Evolutionary conservation across 1,140 invertebrate species (phyloP).

Genomic region (Capitella teleta): DNA sequence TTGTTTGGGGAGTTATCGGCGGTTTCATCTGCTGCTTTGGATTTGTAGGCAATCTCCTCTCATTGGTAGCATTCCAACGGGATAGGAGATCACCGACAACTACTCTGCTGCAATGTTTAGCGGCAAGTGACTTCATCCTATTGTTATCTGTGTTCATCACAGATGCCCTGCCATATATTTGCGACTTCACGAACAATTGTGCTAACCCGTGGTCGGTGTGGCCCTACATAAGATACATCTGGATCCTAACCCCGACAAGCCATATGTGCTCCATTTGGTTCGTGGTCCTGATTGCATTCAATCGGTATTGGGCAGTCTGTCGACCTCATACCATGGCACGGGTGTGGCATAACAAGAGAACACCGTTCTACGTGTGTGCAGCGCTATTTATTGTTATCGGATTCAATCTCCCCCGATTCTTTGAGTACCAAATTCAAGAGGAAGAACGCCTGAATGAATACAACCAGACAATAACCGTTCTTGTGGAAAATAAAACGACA

Average conservation of each 20-base stretch:
- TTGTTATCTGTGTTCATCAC: constrained; percentile 9
- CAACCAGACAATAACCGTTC: neutral
- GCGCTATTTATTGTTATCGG: constrained; percentile 4
- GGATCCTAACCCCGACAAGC: constrained; percentile 10
- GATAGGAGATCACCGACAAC: constrained; percentile 5
- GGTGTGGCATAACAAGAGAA: constrained; percentile 8
- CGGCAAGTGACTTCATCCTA: constrained; percentile 10
- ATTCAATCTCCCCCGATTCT: constrained; percentile 13
- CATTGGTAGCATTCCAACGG: constrained; percentile 8
- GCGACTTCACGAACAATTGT: constrained; percentile 9
- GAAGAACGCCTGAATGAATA: neutral
- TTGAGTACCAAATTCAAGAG: constrained; percentile 9
- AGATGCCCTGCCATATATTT: constrained; percentile 10
- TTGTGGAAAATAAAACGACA: neutral
- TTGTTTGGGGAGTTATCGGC: constrained; percentile 8
- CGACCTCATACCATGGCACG: neutral
- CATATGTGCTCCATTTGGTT: constrained; percentile 15
- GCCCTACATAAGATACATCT: constrained; percentile 12
- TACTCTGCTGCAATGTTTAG: constrained; percentile 11
- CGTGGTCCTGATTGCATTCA: constrained; percentile 9
- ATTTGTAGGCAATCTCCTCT: constrained; percentile 10
- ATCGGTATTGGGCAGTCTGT: constrained; percentile 15
- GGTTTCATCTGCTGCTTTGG: constrained; percentile 8
- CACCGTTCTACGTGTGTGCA: constrained; percentile 4
- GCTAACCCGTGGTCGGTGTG: constrained; percentile 10